phyloP scores from a whole-genome alignment of 2,888 invertebrate genomes.

The Dermolepida albohirtum region DNA sequence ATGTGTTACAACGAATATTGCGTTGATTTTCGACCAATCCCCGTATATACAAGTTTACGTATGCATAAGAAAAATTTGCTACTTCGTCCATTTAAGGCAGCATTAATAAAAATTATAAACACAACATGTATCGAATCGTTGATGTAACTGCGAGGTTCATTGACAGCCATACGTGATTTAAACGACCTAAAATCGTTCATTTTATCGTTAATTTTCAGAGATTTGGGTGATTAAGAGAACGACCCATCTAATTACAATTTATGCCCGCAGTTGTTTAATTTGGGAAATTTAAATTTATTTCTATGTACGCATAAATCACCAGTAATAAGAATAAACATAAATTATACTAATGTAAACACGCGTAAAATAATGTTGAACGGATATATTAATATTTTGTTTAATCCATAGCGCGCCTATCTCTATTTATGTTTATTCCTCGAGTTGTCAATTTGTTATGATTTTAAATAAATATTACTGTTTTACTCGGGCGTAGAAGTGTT shows the following conservation, averaged over 20 bases:
- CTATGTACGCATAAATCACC: conserved; percentile 10
- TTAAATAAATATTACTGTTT: conserved; percentile 18
- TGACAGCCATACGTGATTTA: conserved; percentile 24
- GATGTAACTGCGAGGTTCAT: conserved; percentile 12
- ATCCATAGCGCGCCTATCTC: conserved; percentile 2
- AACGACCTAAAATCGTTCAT: conserved; percentile 7
- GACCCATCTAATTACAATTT: too few species aligned
- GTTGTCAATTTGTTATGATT: conserved; percentile 11
- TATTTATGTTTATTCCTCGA: conserved; percentile 13
- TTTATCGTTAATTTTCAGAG: too few species aligned
- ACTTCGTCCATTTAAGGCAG: too few species aligned
- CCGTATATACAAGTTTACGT: too few species aligned
- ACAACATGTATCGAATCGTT: neutral
- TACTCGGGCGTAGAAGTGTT: too few species aligned
- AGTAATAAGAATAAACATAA: conserved; percentile 14
- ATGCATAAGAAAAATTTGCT: too few species aligned
- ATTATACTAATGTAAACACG: conserved; percentile 6
- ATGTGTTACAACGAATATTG: too few species aligned
- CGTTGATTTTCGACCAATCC: too few species aligned
- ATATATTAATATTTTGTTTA: conserved; percentile 32
- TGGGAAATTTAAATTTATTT: conserved; percentile 1
- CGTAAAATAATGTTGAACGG: conserved; percentile 21
- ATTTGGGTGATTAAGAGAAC: too few species aligned
- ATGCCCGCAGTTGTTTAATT: too few species aligned
- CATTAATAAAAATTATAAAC: too few species aligned